Evolutionary conservation across 1,140 invertebrate genomes (phyloP).

Genomic region (Stegodyphus mimosarum): DNA sequence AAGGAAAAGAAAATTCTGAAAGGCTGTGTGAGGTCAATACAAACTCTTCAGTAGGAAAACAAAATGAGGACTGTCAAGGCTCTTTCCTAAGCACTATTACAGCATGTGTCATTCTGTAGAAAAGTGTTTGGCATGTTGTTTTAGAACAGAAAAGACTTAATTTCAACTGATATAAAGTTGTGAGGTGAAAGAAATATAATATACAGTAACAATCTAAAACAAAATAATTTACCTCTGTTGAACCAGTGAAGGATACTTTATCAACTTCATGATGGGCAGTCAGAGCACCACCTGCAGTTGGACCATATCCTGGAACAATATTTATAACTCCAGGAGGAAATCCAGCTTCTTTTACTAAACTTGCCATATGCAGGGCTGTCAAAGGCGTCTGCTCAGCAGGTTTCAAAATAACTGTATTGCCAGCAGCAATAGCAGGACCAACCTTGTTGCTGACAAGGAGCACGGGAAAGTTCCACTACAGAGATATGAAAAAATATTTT

Average conservation of each 20-base stretch:
- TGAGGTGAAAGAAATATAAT: no score
- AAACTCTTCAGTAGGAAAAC: no score
- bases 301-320: constrained; percentile 69
- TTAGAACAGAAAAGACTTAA: no score
- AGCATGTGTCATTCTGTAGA: no score
- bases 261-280: constrained; percentile 67
- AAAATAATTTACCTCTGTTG: constrained; percentile 67
- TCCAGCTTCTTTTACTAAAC: constrained; percentile 67
- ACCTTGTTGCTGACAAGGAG: constrained; percentile 73
- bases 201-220: no score
- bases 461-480: constrained; percentile 73
- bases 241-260: constrained; percentile 72
- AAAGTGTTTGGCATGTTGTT: no score
- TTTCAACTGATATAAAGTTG: no score
- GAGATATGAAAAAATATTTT: no score
- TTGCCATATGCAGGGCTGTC: constrained; percentile 70
- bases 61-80: no score
- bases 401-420: constrained; percentile 72
- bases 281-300: constrained; percentile 68
- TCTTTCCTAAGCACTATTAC: no score
- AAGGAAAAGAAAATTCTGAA: no score
- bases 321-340: constrained; percentile 69
- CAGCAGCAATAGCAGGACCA: constrained; percentile 71
- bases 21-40: no score
- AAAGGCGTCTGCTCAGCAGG: constrained; percentile 73